Percentiles rank a stretch among this genome's conserved stretches.
Conservation (phyloP, 2,888 invertebrate genomes). For the Carcina quercana region DNA sequence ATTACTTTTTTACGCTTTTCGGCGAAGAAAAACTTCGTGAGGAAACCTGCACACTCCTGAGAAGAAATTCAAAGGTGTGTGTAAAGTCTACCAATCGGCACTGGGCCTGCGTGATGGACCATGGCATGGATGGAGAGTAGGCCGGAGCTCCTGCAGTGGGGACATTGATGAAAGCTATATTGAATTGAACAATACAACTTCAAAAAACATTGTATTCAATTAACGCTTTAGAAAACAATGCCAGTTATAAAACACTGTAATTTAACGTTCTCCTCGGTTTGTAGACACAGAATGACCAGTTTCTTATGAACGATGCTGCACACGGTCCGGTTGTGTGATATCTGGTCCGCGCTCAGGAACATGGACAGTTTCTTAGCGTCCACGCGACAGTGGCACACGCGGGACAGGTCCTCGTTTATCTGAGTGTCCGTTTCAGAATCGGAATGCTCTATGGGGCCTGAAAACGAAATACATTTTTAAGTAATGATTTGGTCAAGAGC, state of each 20-base stretch:
- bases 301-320: constrained; percentile 86
- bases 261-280: constrained; percentile 82
- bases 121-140: too few species aligned
- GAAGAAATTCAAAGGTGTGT: too few species aligned
- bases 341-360: constrained; percentile 85
- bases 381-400: constrained; percentile 73
- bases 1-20: too few species aligned
- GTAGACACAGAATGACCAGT: constrained; percentile 83
- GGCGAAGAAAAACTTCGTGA: too few species aligned
- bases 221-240: constrained; percentile 65
- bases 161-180: too few species aligned
- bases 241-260: constrained; percentile 89
- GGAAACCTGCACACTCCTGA: too few species aligned
- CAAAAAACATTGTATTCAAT: too few species aligned
- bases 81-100: too few species aligned
- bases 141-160: too few species aligned
- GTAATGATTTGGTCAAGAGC: too few species aligned
- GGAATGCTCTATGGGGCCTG: constrained; percentile 64
- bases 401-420: constrained; percentile 48
- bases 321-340: constrained; percentile 80
- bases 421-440: constrained; percentile 61
- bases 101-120: too few species aligned
- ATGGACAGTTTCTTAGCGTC: constrained; percentile 87
- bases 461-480: constrained; percentile 15
- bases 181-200: too few species aligned